A percentile compares a stretch with the other conserved stretches of the same genome.
phyloP scores from a whole-genome alignment of 2,888 invertebrate genomes.

The Escarpia spicata region DNA sequence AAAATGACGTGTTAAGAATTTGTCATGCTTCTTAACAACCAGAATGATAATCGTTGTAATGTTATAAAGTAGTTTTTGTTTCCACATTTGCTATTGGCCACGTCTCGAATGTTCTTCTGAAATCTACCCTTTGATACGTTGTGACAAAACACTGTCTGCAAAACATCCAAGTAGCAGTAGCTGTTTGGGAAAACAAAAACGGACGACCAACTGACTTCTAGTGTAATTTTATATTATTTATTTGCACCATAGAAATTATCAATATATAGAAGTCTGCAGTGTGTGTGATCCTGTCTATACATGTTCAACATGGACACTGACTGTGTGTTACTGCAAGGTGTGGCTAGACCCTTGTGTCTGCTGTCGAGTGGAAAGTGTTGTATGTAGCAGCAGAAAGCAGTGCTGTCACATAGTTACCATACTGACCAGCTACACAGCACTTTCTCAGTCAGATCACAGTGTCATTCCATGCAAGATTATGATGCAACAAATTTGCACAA shows the following conservation, averaged over 20 bases:
- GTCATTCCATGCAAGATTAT: neutral
- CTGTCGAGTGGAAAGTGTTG: neutral
- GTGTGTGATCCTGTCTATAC: neutral
- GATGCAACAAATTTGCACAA: neutral
- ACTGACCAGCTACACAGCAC: neutral
- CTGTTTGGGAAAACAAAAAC: neutral
- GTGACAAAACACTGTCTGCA: neutral
- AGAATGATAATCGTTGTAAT: neutral
- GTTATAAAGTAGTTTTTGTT: neutral
- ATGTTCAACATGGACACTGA: neutral
- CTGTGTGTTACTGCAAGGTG: too few relatives aligned
- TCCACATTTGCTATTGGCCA: neutral
- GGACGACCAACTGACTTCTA: neutral
- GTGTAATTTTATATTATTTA: neutral
- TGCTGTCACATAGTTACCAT: neutral
- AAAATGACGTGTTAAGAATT: neutral
- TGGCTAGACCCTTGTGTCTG: neutral
- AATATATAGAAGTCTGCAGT: neutral
- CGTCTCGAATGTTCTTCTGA: neutral
- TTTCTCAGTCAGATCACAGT: neutral
- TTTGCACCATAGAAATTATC: neutral
- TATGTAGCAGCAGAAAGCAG: neutral
- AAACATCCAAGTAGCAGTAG: neutral
- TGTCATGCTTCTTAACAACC: neutral
- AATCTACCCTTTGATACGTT: neutral